Base-by-base conservation (phyloP, 2,888 invertebrate species). In the Mythimna impura region DNA sequence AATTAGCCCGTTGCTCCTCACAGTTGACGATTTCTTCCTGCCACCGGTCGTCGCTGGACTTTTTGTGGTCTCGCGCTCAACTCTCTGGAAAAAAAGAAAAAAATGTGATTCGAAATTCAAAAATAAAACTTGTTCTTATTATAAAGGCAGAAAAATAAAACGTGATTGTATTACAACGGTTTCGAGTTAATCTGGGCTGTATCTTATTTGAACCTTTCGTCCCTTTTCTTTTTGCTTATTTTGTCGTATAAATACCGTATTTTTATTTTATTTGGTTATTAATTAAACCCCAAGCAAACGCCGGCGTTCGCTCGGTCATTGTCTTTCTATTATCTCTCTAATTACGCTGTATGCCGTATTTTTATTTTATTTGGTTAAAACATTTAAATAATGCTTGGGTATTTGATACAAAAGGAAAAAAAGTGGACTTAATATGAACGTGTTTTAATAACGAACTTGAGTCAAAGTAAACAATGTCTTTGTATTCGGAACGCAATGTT, bases 1-100 rank as follows among this genome's bases (percentile, higher is more conserved):
- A 73, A 95, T 92, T 88, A 94, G 96, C 5, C 95, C 96, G 96
- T 95, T 96, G 89, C 91, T 94, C 81, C 91, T 93, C 82, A 95
- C 92, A 34, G 92, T 90, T 80, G 93, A 89, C 57, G 92, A 87
- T 76, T 95, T 95, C 89, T 96, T 96, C 87, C 95, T 94, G 71
- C 94, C 93, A 34, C 94, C 95, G 55, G 95, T 93, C 69, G 93
- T 94, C 34, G 96, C 95, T 84, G 95, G 95, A 88, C 95, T 95
- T 89, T 95, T 95, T 75, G 93, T 93, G 61, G 87, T 93, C 87
- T 96, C 96, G 63, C 95, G 93, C 80, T 96, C 96, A 68, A 94
- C 90, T 88, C 95, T 94, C 96, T 96, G 90, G 17, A 94, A 94
- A 86, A 89, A 91, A 70, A 80, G 69, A 34, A 65, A 20, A 36